Conservation (phyloP, 2,888 invertebrate species). For the Palloptera scutellata region DNA sequence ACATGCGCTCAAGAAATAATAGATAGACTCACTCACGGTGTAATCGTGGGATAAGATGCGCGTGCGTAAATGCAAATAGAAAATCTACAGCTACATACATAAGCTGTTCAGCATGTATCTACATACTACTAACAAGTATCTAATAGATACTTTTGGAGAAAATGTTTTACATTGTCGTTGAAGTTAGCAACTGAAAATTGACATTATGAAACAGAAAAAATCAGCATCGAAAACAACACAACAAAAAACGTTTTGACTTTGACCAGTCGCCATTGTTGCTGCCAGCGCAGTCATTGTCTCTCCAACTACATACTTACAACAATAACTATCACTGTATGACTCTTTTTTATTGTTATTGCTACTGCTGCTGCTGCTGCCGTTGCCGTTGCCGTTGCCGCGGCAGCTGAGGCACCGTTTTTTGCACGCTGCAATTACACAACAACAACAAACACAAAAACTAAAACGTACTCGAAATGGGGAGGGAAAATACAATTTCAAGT, state of each 20-base stretch:
- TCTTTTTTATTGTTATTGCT: not conserved
- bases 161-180: too few species aligned
- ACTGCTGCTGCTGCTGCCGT: not conserved
- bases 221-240: not conserved
- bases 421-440: not conserved
- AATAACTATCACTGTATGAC: not conserved
- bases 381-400: not conserved
- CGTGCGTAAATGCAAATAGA: too few species aligned
- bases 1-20: too few species aligned
- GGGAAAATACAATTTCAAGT: too few species aligned
- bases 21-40: too few species aligned
- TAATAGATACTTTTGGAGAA: too few species aligned
- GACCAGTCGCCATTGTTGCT: constrained; percentile 9
- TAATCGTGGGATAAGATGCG: too few species aligned
- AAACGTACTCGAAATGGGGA: too few species aligned
- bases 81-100: too few species aligned
- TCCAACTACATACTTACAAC: too few species aligned
- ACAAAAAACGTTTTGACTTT: constrained; percentile 11
- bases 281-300: not conserved
- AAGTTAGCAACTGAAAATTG: not conserved
- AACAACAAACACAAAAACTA: not conserved
- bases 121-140: too few species aligned
- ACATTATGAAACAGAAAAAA: not conserved
- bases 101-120: too few species aligned
- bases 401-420: not conserved